A percentile compares a stretch with the other conserved stretches of the same genome.
Conservation (phyloP, 2,888 invertebrate species). For the Oegoconia quadripuncta region DNA sequence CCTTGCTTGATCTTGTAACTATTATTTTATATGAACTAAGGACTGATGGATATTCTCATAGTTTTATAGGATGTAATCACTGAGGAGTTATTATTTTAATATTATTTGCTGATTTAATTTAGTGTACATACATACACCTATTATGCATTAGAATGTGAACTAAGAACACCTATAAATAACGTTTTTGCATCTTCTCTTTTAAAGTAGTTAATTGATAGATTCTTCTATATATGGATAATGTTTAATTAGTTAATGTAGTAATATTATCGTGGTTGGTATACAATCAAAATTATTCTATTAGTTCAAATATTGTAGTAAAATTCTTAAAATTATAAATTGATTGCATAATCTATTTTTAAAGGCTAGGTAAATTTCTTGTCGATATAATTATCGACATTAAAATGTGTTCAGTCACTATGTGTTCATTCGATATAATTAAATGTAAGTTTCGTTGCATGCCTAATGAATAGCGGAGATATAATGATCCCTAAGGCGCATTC, state of each 20-base stretch:
- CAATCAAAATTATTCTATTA: conserved; percentile 52
- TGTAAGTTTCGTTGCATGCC: conserved; percentile 38
- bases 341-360: conserved; percentile 39
- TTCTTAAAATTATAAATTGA: conserved; percentile 45
- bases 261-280: conserved; percentile 44
- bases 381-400: conserved; percentile 30
- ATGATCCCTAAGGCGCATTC: background rate
- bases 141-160: conserved; percentile 4
- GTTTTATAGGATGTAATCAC: conserved; percentile 10
- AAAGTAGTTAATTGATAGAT: conserved; percentile 50
- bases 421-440: conserved; percentile 51
- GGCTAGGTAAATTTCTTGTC: conserved; percentile 23
- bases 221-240: conserved; percentile 45
- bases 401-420: conserved; percentile 67
- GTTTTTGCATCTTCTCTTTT: no score
- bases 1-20: no score
- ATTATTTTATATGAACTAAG: conserved; percentile 17
- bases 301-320: conserved; percentile 68
- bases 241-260: conserved; percentile 44
- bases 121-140: background rate
- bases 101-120: conserved; percentile 3
- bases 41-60: conserved; percentile 15
- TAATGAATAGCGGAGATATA: background rate
- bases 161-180: no score
- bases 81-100: conserved; percentile 8